A percentile compares a stretch with the other conserved stretches of the same genome.
Conservation (phyloP, 2,888 invertebrate genomes). For the Xanthorhoe designata region DNA sequence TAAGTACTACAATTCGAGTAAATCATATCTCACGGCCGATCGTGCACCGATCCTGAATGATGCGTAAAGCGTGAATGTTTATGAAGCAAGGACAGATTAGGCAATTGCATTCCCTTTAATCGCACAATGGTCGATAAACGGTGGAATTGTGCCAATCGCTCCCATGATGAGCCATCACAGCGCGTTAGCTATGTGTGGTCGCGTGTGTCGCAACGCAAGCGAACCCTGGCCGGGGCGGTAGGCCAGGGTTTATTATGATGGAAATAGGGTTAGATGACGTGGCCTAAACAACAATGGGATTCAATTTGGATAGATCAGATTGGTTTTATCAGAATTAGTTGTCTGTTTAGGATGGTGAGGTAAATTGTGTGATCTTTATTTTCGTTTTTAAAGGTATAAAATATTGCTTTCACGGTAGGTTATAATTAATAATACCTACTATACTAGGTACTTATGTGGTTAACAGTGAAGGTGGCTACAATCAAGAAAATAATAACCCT, state of each 20-base stretch:
- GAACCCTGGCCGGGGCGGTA: conserved; percentile 1
- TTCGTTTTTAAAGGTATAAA: no score
- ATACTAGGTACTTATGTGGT: no score
- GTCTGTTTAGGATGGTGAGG: no score
- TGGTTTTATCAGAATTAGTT: no score
- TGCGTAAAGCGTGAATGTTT: conserved; percentile 24
- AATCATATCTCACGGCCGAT: conserved; percentile 8
- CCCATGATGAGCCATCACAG: conserved; percentile 16
- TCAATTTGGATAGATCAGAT: not conserved
- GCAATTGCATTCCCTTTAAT: conserved; percentile 23
- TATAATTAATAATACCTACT: no score
- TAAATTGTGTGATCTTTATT: no score
- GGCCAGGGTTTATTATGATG: conserved; percentile 10
- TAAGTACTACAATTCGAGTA: not conserved
- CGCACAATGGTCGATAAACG: conserved; percentile 25
- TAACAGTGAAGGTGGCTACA: not conserved
- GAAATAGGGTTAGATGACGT: conserved; percentile 1
- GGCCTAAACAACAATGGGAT: not conserved
- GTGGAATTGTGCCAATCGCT: conserved; percentile 10
- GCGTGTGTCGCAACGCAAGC: conserved; percentile 27
- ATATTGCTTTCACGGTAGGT: no score
- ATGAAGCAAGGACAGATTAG: conserved; percentile 25
- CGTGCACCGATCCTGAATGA: conserved; percentile 15
- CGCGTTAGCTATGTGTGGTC: conserved; percentile 8
- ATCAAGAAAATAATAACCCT: not conserved